Percentiles rank a stretch among this genome's conserved stretches.
Evolutionary conservation across 2,113 vertebrate genomes (phyloP).

Genomic region (Caranx ignobilis): DNA sequence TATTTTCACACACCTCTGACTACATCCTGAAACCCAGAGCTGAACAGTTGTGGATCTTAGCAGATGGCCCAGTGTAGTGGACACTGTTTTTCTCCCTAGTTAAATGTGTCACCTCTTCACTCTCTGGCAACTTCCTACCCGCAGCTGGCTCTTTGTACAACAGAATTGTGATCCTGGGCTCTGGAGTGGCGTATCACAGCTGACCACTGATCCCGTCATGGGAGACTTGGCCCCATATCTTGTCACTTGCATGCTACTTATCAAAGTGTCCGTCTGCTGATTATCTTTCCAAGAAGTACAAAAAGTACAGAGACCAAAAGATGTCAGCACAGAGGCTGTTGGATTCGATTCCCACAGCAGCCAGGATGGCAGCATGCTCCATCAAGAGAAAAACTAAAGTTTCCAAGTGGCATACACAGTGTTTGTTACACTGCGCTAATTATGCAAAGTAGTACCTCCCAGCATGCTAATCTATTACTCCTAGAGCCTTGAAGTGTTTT

Average conservation of each 20-base stretch:
- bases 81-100: not conserved
- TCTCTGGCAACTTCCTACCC: not conserved
- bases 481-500: slow-evolving; percentile 4
- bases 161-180: slow-evolving; percentile 24
- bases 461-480: slow-evolving; percentile 36
- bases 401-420: slow-evolving; percentile 12
- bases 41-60: slow-evolving; percentile 22
- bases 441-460: slow-evolving; percentile 31
- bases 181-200: slow-evolving; percentile 38
- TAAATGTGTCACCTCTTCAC: slow-evolving; percentile 3
- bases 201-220: slow-evolving; percentile 45
- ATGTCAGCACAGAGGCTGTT: slow-evolving; percentile 28
- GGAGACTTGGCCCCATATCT: slow-evolving; percentile 35
- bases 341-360: slow-evolving; percentile 35
- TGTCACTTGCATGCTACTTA: slow-evolving; percentile 38
- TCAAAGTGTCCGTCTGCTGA: slow-evolving; percentile 51
- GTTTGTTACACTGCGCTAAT: slow-evolving; percentile 14
- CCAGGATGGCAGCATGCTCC: slow-evolving; percentile 1
- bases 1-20: slow-evolving; percentile 1
- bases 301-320: slow-evolving; percentile 44
- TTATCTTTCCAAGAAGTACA: slow-evolving; percentile 54
- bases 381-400: slow-evolving; percentile 17
- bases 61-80: slow-evolving; percentile 37
- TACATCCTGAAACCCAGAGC: slow-evolving; percentile 27
- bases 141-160: slow-evolving; percentile 9